Conservation (phyloP, 2,797 vertebrate species). For the Melanotaenia maccullochi region DNA sequence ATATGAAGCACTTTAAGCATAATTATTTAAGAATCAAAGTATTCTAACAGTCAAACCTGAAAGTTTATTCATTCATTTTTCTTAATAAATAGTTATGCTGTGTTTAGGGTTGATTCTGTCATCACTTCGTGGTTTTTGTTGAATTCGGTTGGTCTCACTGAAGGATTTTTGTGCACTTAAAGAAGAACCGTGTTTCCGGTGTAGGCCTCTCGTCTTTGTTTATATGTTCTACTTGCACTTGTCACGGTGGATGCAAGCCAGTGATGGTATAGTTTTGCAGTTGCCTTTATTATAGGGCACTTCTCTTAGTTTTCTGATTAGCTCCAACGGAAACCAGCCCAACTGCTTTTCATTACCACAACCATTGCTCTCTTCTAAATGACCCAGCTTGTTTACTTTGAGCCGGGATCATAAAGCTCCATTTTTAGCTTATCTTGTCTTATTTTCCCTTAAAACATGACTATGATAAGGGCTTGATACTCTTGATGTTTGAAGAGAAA, state of each 20-base stretch:
- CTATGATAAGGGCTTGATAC: not conserved
- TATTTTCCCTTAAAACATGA: constrained; percentile 57
- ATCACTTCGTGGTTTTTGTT: constrained; percentile 10
- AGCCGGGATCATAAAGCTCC: constrained; percentile 63
- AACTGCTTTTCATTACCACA: constrained; percentile 71
- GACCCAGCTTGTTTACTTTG: constrained; percentile 68
- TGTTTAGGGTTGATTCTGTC: constrained; percentile 12
- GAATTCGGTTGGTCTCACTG: constrained; percentile 11
- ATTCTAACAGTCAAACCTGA: not conserved
- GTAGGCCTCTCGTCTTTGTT: constrained; percentile 32
- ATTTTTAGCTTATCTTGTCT: constrained; percentile 49
- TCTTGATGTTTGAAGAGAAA: constrained; percentile 25
- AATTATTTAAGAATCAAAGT: not conserved
- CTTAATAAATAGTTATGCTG: not conserved
- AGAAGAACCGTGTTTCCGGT: constrained; percentile 17
- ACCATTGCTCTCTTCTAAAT: constrained; percentile 72
- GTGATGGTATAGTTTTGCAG: constrained; percentile 22
- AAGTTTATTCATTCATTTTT: not conserved
- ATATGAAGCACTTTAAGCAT: not conserved
- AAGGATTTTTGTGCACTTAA: constrained; percentile 14
- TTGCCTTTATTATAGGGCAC: constrained; percentile 57
- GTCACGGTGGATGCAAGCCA: constrained; percentile 29
- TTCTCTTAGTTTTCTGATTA: constrained; percentile 67
- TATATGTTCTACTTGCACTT: constrained; percentile 45
- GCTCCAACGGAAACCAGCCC: constrained; percentile 65